Evolutionary conservation across 30 jellyfish, hydroid and myxozoan species (phyloP), one percentile per base, ranked within the genome.

Genomic region (Turritopsis rubra): DNA sequence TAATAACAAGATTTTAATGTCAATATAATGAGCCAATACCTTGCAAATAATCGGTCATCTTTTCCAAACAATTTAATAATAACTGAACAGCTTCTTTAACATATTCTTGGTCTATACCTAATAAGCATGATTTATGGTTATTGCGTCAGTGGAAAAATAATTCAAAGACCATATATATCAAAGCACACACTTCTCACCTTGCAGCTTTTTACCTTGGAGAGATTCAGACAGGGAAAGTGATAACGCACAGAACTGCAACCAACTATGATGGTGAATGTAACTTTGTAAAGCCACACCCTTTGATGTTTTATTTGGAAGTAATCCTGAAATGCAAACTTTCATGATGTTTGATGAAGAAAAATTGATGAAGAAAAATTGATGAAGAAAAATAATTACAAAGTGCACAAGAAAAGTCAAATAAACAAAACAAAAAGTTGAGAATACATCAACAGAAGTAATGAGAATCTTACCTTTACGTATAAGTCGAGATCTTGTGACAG

Each of bases 231-330:
- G 83, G 26, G 90, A 80, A 29, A 91, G 90, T 7, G 92, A 93
- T 25, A 91, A 78, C 1, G 97, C 73, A 1, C 95, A 83, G 78
- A 91, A 83, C 94, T 86, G 96, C 21, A 91, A 82, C 97, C 97
- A 91, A 80, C 96, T 86, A 90, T 87, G 88, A 71, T 83, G 89
- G 80, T 91, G 97, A 1, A 87, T 90, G 87, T 91, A 91, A 1
- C 96, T 65, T 68, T 72, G 87, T 83, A 91, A 73, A 73, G 86
- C 79, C 29, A 88, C 71, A 18, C 85, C 85, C 21, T 70, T 75
- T 27, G 86, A 84, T 24, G 96, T 81, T 70, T 72, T 75, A 17
- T 84, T 28, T 20, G 81, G 85, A 13, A 87, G 78, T 29, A 84
- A 84, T 60, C 90, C 95, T 79, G 5, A 41, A 41, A 41, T 41